Evolutionary conservation across 2,797 vertebrate genomes (phyloP).

Genomic region (Falco cherrug): DNA sequence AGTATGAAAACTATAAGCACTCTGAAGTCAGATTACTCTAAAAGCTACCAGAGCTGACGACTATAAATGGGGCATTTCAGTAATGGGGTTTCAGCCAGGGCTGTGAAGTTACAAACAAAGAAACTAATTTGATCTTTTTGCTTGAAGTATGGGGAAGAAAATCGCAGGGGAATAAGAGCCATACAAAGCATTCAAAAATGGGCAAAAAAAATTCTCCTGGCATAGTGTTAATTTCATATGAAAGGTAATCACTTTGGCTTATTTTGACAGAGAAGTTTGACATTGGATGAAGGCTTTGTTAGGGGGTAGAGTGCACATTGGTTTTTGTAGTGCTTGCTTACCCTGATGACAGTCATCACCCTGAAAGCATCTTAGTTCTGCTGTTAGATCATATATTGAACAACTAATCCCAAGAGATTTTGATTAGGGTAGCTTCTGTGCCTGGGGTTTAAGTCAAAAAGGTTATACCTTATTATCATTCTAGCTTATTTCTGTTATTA

Average conservation of each 20-base stretch:
- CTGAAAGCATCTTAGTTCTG: background rate
- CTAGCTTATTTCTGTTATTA: background rate
- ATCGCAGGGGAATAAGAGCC: background rate
- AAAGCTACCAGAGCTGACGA: background rate
- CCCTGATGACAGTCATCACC: background rate
- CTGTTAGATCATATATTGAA: background rate
- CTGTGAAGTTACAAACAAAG: background rate
- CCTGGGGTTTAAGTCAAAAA: background rate
- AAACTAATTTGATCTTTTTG: background rate
- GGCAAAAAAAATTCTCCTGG: background rate
- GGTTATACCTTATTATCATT: background rate
- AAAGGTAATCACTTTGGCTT: background rate
- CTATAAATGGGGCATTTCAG: background rate
- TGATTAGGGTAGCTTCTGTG: background rate
- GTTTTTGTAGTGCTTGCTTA: fast-evolving
- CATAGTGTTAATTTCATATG: background rate
- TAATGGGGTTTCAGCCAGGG: background rate
- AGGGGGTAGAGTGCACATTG: fast-evolving
- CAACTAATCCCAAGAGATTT: background rate
- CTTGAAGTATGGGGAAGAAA: background rate
- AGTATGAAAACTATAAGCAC: background rate
- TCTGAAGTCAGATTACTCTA: background rate
- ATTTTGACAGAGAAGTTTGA: background rate
- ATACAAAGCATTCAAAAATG: background rate
- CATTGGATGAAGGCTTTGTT: background rate